Base-by-base conservation (phyloP, 2,888 invertebrate species). In the Nomada goodeniana region DNA sequence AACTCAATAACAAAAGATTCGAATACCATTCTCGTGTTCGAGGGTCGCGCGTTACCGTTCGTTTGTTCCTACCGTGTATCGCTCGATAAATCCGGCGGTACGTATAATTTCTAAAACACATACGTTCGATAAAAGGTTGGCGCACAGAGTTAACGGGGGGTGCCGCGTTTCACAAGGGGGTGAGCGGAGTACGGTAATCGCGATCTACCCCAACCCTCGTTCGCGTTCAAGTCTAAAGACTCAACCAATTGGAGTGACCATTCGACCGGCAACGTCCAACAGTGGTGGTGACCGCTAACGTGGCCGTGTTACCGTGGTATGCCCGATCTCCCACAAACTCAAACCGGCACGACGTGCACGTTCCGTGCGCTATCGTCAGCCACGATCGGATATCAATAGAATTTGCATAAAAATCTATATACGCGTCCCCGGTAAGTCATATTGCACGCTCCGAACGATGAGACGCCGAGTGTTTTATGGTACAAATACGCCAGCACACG, bases 361-460 rank as follows among this genome's bases (percentile, higher is more conserved):
- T 91, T 90, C 76, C 90, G 86, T 90, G 89, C 87, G 81, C 87
- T 91, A 91, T 91, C 91, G 83, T 82, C 84, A 87, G 79, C 85
- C 87, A 89, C 90, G 89, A 93, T 93, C 92, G 91, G 91, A 89
- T 92, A 93, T 93, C 93, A 92, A 91, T 92, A 85, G 89, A 91
- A 93, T 93, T 93, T 92, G 92, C 93, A 93, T 93, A 93, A 93
- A 92, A 93, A 93, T 93, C 92, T 93, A 92, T 93, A 92, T 87
- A 86, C 88, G 89, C 87, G 89, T 90, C 89, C 87, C 80, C 84
- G 72, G 50, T 78, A 61, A 67, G 76, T 72, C 82, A 80, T 77
- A 80, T 80, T 80, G 80, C 77, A 80, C 83, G 78, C 70, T 81
- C 74, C 65, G 29, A 77, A 36, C 85, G 80, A 86, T 86, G 86